Base-by-base conservation (phyloP, 1,140 invertebrate genomes). In the Sesamia nonagrioides region DNA sequence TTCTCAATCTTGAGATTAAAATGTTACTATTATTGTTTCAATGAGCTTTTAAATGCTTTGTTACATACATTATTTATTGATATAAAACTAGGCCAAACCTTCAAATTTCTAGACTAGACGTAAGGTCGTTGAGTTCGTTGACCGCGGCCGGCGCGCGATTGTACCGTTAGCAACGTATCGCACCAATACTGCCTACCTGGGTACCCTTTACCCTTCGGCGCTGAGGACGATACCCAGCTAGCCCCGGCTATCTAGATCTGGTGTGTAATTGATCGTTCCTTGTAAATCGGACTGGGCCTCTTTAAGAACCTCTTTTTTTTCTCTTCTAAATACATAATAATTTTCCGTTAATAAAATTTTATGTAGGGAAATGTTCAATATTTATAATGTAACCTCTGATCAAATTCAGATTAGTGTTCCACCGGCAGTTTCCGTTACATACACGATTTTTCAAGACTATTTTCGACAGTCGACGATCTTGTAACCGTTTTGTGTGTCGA, bases 31-130 rank as follows among this genome's bases (percentile, higher is more conserved):
- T 52, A 56, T n/a, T n/a, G n/a, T n/a, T n/a, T n/a, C n/a, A n/a
- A n/a, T n/a, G n/a, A n/a, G n/a, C n/a, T n/a, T n/a, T n/a, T n/a
- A n/a, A n/a, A n/a, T n/a, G n/a, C 27, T n/a, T 7, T 45, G 42
- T n/a, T 13, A 54, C 54, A 71, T 8, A 87, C 86, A 78, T 63
- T 48, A 42, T 73, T 74, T 58, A 40, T 63, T 50, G 81, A 86
- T 74, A 72, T 1, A 90, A 91, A 93, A 88, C 84, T 94, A 86
- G 91, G 90, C 79, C 91, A 87, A 86, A 91, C 88, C 89, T 85
- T 92, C 90, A 82, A 92, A 92, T 91, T 87, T 91, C 86, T 92
- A 92, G 91, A 90, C 86, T 92, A 92, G 89, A 89, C 88, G 86
- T 90, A 86, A 89, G 82, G 85, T 81, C 83, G 82, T 72, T 61